Evolutionary conservation across 2,888 invertebrate species (phyloP), one percentile per base, ranked within the genome.

Genomic region (Volucella inanis): DNA sequence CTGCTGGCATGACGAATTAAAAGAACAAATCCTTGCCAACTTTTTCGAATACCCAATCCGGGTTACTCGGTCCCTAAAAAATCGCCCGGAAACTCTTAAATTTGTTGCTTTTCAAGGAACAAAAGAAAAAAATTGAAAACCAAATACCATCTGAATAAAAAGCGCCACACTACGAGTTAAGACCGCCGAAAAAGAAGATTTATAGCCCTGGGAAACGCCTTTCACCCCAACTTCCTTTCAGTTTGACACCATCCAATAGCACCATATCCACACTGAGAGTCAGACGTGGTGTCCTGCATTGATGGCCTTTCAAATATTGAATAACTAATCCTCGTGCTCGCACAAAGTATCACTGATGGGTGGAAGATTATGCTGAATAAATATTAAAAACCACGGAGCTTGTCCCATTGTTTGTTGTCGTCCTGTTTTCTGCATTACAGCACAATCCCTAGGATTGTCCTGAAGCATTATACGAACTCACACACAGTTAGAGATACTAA

Each of bases 311-410:
- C 76, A 80, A 76, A 80, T 85, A 85, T 85, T 77, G 76, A 85
- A 85, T 72, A 77, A 57, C 71, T 57, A 77, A 80, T 78, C 79
- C 71, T 47, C 45, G 14, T 59, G 50, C 31, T 22, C 22, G 12
- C 57, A 31, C 68, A 62, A 57, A 45, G 65, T 39, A 71, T 55
- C 83, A 61, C 15, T 12, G 50, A 55, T 45, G 43, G 67, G 71
- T 61, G 71, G 61, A 62, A 64, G 71, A 80, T 80, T 85, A 72
- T 80, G 14, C 75, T 68, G 85, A 68, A 80, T 85, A 85, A 85
- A 85, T 85, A 85, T 77, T 85, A 80, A 85, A 80, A 80, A 59
- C 80, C 76, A 77, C 85, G 54, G 70, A 72, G 67, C 72, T 61
- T 39, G 76, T 76, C 61, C 50, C 72, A 68, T 75, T 80, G 75